Evolutionary conservation across 2,888 invertebrate species (phyloP).

Genomic region (Euproctis similis): DNA sequence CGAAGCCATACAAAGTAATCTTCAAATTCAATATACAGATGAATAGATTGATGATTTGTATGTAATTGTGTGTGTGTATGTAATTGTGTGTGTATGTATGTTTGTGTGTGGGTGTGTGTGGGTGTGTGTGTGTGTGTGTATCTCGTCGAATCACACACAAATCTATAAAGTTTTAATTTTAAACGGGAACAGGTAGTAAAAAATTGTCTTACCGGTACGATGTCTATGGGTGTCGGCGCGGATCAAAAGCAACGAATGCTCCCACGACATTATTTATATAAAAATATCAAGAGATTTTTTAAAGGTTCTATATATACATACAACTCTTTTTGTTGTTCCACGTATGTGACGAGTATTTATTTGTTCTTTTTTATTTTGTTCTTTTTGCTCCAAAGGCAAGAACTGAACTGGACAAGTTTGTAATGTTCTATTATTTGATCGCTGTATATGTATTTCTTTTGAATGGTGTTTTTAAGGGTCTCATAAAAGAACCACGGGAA

Average conservation of each 20-base stretch:
- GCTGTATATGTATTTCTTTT: too few relatives aligned
- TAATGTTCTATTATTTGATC: constrained; percentile 8
- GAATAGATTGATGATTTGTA: background rate
- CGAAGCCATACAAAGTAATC: too few relatives aligned
- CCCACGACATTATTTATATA: constrained; percentile 65
- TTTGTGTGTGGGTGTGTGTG: too few relatives aligned
- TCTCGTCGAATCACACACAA: constrained; percentile 48
- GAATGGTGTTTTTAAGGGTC: too few relatives aligned
- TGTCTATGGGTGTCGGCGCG: constrained; percentile 48
- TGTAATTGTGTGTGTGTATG: constrained; percentile 30
- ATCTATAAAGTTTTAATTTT: constrained; percentile 59
- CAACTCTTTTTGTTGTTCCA: constrained; percentile 41
- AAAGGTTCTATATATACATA: constrained; percentile 39
- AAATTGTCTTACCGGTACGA: constrained; percentile 47
- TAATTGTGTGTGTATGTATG: too few relatives aligned
- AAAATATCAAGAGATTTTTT: constrained; percentile 56
- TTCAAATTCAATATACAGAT: too few relatives aligned
- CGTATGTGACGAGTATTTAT: constrained; percentile 33
- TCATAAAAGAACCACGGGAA: too few relatives aligned
- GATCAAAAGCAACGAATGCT: constrained; percentile 57
- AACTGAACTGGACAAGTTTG: constrained; percentile 13
- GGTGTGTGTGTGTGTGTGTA: too few relatives aligned
- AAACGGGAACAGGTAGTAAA: constrained; percentile 56
- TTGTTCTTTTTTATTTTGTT: constrained; percentile 14
- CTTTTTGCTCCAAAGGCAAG: constrained; percentile 20